Percentiles rank a stretch among this genome's conserved stretches.
Conservation (phyloP, 92 coral and sea anemone genomes). For the Epizoanthus stellaris region DNA sequence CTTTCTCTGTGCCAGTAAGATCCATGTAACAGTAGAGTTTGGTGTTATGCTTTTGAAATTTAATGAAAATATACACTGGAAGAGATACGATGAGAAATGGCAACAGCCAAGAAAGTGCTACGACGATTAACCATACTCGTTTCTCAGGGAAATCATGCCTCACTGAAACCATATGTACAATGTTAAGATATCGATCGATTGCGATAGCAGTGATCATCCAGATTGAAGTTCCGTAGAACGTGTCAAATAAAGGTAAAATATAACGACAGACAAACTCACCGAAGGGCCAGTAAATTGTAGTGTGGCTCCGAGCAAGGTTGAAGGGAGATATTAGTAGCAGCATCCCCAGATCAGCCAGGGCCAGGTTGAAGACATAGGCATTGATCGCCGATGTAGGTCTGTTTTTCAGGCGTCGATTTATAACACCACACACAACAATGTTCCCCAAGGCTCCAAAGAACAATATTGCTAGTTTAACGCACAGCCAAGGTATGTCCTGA, state of each 20-base stretch:
- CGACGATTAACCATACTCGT: not conserved
- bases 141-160: not conserved
- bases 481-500: not conserved
- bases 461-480: slow-evolving; percentile 1
- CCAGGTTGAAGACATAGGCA: slow-evolving; percentile 9
- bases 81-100: slow-evolving; percentile 14
- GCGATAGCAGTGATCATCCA: slow-evolving; percentile 29
- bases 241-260: not conserved
- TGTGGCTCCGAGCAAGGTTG: not conserved
- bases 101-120: slow-evolving; percentile 6
- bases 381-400: slow-evolving; percentile 4
- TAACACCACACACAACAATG: not conserved
- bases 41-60: not conserved
- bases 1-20: not conserved
- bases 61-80: slow-evolving; percentile 1
- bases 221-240: slow-evolving; percentile 6
- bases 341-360: slow-evolving; percentile 8
- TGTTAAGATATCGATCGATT: slow-evolving; percentile 17
- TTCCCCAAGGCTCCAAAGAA: slow-evolving; percentile 16
- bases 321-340: not conserved
- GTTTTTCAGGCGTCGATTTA: slow-evolving; percentile 18
- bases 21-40: not conserved
- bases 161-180: not conserved
- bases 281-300: not conserved
- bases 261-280: not conserved